Evolutionary conservation across 2,888 invertebrate species (phyloP).

Genomic region (Ophonus ardosiacus): DNA sequence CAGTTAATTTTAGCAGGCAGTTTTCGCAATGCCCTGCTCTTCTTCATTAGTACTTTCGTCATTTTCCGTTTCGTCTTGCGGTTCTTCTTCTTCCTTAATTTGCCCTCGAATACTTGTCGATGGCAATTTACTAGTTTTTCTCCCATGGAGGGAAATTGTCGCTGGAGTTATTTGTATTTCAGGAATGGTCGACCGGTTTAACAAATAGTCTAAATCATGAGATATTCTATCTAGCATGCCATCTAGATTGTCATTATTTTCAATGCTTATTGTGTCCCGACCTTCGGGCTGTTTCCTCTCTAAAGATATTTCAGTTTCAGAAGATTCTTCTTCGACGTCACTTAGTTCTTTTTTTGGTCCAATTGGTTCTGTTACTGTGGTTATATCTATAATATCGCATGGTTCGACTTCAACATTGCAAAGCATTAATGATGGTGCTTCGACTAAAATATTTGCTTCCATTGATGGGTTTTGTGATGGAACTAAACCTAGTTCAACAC

Average conservation of each 20-base stretch:
- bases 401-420: slow-evolving; percentile 71
- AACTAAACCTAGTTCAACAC: slow-evolving; percentile 78
- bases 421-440: slow-evolving; percentile 70
- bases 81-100: slow-evolving; percentile 71
- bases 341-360: slow-evolving; percentile 65
- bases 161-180: slow-evolving; percentile 63
- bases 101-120: slow-evolving; percentile 70
- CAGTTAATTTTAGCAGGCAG: slow-evolving; percentile 22
- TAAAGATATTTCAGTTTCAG: slow-evolving; percentile 36
- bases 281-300: slow-evolving; percentile 73
- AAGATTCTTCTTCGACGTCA: slow-evolving; percentile 52
- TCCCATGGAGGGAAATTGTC: slow-evolving; percentile 53
- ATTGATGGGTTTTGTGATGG: slow-evolving; percentile 69
- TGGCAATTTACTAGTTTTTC: slow-evolving; percentile 70
- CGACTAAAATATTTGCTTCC: slow-evolving; percentile 64
- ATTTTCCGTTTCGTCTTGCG: slow-evolving; percentile 2
- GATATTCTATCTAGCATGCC: slow-evolving; percentile 89
- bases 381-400: slow-evolving; percentile 12
- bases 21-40: slow-evolving; percentile 42
- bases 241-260: slow-evolving; percentile 76
- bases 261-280: slow-evolving; percentile 70
- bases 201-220: slow-evolving; percentile 88
- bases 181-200: slow-evolving; percentile 76
- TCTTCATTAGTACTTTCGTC: slow-evolving; percentile 12
- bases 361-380: slow-evolving; percentile 1